A percentile compares a stretch with the other conserved stretches of the same genome.
Evolutionary conservation across 2,797 vertebrate genomes (phyloP).

Genomic region (Tolypeutes matacus): DNA sequence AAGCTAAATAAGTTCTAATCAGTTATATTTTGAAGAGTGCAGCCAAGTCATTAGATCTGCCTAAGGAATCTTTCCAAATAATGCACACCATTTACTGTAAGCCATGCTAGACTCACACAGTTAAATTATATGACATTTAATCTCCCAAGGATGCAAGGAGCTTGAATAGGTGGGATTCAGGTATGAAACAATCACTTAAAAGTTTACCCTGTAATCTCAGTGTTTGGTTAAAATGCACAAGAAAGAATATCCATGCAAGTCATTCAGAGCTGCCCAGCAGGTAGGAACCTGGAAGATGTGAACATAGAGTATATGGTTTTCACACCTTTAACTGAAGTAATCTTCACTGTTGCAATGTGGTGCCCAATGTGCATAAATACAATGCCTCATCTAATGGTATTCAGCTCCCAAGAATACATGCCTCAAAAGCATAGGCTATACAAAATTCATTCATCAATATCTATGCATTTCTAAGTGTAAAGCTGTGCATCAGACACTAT

Average conservation of each 20-base stretch:
- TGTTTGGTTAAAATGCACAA: slow-evolving; percentile 71
- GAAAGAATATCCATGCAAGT: slow-evolving; percentile 41
- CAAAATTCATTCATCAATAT: background rate
- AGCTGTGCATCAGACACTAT: background rate
- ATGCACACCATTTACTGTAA: slow-evolving; percentile 55
- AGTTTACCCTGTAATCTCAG: slow-evolving; percentile 55
- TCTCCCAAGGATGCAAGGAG: slow-evolving; percentile 34
- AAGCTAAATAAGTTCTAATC: slow-evolving; percentile 66
- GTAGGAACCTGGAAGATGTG: slow-evolving; percentile 63
- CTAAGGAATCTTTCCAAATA: slow-evolving; percentile 74
- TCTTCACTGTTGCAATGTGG: slow-evolving; percentile 63
- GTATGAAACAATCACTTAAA: slow-evolving; percentile 68
- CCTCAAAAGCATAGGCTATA: background rate
- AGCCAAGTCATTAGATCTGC: slow-evolving; percentile 69
- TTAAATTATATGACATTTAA: slow-evolving; percentile 67
- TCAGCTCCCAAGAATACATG: slow-evolving; percentile 19
- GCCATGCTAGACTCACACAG: slow-evolving; percentile 51
- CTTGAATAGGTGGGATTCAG: slow-evolving; percentile 52
- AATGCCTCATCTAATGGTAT: slow-evolving; percentile 32
- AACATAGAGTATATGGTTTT: slow-evolving; percentile 73
- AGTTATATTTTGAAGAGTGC: slow-evolving; percentile 62
- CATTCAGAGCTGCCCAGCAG: slow-evolving; percentile 25
- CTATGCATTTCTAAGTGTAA: background rate
- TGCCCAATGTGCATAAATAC: slow-evolving; percentile 53
- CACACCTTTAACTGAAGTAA: slow-evolving; percentile 67